A percentile compares a stretch with the other conserved stretches of the same genome.
Evolutionary conservation across 2,113 vertebrate genomes (phyloP).

Genomic region (Artemisiospiza belli): DNA sequence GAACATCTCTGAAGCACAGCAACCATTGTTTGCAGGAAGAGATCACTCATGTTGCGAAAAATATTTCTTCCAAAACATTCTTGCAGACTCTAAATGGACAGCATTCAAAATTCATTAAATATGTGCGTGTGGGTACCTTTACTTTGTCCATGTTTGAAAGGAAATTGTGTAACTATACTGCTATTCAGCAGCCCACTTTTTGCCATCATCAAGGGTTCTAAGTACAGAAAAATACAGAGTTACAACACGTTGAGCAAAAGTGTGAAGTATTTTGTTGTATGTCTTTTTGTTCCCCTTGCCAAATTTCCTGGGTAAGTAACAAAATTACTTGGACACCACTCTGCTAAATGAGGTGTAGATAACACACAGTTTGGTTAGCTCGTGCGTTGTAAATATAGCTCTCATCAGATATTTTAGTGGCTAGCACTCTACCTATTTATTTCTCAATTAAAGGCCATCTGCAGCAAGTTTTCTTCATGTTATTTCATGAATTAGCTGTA

Average conservation of each 20-base stretch:
- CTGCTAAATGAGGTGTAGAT: not conserved
- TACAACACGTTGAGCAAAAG: not conserved
- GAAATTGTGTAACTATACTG: not conserved
- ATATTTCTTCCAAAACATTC: not conserved
- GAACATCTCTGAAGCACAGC: not conserved
- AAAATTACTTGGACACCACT: not conserved
- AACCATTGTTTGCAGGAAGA: not conserved
- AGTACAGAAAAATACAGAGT: not conserved
- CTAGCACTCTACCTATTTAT: not conserved
- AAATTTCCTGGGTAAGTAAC: not conserved
- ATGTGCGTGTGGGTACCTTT: not conserved
- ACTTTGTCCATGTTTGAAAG: not conserved
- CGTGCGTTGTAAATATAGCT: not conserved
- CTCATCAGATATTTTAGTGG: not conserved
- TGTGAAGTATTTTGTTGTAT: not conserved
- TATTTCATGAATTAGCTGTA: not conserved
- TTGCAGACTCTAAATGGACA: not conserved
- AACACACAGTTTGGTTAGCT: not conserved
- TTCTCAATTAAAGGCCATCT: slow-evolving; percentile 9
- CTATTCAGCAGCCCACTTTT: not conserved
- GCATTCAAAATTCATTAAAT: not conserved
- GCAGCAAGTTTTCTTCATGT: not conserved
- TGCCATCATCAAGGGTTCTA: not conserved
- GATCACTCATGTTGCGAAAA: not conserved
- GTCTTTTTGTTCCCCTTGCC: not conserved